Evolutionary conservation across 2,888 invertebrate genomes (phyloP), one percentile per base, ranked within the genome.

Genomic region (Calliphora vomitoria): DNA sequence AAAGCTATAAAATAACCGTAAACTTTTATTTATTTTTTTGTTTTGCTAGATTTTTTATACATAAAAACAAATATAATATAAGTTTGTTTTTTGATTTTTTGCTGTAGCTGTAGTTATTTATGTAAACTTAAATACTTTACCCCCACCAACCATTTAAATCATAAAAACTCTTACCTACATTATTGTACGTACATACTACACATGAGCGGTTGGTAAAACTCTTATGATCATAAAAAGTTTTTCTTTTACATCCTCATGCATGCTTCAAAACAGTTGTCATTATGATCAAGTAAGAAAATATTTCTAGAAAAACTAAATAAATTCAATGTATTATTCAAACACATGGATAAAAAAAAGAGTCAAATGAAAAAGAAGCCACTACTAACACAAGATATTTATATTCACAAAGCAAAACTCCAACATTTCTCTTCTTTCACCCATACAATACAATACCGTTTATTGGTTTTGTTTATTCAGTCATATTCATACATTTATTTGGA

Each of bases 181-280:
- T 25, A 20, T 11, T 13, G 5, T 44, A 13, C 18, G 20, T 20
- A 18, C n/a, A n/a, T n/a, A 10, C 8, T 20, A 55, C 31, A 18
- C 15, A 18, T 53, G 20, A 18, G 18, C 13, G 25, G 20, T 10
- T 58, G 8, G 3, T 53, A 71, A 71, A 25, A n/a, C 31, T 47
- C 41, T 62, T 72, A 18, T 38, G 38, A 18, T 41, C 15, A 79
- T 47, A 58, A 55, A 11, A 44, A 13, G 0, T 35, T 78, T 25
- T 20, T 31, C 20, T 15, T n/a, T 38, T 13, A 35, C 31, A 58
- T 69, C 8, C 8, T 38, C 13, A 31, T 66, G 58, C 35, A 50
- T 47, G 13, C 20, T 62, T 41, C 53, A 71, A 38, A 72, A 13
- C 55, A 35, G 18, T 75, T 80, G 68, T 85, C 79, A 75, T 69